These are phyloP conservation scores for Cenopis cana DNA, from an alignment of 2,888 invertebrate species.

Conservation along the genomic window DNA sequence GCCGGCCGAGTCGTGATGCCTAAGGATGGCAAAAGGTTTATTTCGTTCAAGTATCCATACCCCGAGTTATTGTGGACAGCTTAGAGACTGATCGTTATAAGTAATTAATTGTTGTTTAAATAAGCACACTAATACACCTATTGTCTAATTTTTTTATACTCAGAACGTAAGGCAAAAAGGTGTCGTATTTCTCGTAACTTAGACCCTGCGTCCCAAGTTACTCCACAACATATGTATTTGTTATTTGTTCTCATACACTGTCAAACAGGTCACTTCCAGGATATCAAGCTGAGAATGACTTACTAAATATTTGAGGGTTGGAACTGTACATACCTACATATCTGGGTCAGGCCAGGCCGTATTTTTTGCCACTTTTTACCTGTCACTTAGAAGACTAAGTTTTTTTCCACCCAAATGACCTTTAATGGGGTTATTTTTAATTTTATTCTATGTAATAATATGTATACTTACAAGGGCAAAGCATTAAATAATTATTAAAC, in stretches of 20 bases:
- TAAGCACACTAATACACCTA: background rate
- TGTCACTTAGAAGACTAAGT: no score
- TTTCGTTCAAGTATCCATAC: background rate
- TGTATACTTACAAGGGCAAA: no score
- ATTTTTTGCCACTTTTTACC: no score
- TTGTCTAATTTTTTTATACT: background rate
- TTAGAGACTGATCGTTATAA: background rate
- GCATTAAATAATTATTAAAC: no score
- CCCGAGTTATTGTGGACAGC: background rate
- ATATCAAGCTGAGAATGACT: background rate
- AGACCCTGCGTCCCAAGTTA: no score
- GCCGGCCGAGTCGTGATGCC: constrained; percentile 58
- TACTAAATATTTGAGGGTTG: background rate
- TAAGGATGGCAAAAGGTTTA: constrained; percentile 71
- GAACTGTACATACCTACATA: background rate
- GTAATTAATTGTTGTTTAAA: background rate
- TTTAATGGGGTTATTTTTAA: no score
- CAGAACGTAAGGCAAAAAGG: background rate
- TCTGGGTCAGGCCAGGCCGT: no score
- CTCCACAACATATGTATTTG: no score
- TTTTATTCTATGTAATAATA: no score
- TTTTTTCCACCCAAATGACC: no score
- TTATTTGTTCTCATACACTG: background rate
- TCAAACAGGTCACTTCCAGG: background rate
- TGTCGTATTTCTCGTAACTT: background rate